A percentile compares a stretch with the other conserved stretches of the same genome.
Conservation (phyloP, 64 coral and sea anemone genomes). For the Astreopora myriophthalma region DNA sequence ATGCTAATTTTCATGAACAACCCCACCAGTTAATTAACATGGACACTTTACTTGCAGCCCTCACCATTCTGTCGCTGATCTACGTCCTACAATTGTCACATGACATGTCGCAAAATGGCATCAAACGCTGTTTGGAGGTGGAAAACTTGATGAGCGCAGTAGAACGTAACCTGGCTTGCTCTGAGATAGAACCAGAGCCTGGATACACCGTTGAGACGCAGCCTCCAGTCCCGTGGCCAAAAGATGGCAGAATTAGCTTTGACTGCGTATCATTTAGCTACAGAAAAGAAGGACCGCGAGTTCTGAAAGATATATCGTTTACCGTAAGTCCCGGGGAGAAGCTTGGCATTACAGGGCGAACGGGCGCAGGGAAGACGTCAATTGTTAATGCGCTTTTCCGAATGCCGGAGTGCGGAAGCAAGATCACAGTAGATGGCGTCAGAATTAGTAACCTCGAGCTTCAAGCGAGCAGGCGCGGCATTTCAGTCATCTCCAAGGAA, state of each 20-base stretch:
- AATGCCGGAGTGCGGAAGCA: conserved; percentile 54
- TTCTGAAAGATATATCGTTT: conserved; percentile 51
- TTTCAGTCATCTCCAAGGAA: conserved; percentile 62
- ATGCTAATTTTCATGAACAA: too few species aligned
- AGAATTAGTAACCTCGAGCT: conserved; percentile 71
- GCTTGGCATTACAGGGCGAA: conserved; percentile 70
- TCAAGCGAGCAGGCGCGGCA: conserved; percentile 31
- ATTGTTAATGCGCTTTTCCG: conserved; percentile 59
- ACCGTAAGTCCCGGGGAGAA: conserved; percentile 55
- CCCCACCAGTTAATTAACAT: too few species aligned
- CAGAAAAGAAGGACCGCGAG: neutral
- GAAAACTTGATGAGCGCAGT: conserved; percentile 65
- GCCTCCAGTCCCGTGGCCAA: conserved; percentile 65
- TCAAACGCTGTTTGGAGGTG: conserved; percentile 61
- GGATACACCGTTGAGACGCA: conserved; percentile 38
- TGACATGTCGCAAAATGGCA: conserved; percentile 66
- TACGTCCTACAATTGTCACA: conserved; percentile 53
- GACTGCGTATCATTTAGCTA: conserved; percentile 28
- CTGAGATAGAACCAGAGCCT: conserved; percentile 40
- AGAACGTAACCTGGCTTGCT: conserved; percentile 19
- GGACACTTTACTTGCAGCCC: neutral
- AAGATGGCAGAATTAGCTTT: conserved; percentile 21
- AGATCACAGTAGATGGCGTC: conserved; percentile 77
- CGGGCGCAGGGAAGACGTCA: conserved; percentile 70
- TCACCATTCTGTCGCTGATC: conserved; percentile 24